phyloP scores from a whole-genome alignment of 2,888 invertebrate genomes.

The Mesorhabditis spiculigera region DNA sequence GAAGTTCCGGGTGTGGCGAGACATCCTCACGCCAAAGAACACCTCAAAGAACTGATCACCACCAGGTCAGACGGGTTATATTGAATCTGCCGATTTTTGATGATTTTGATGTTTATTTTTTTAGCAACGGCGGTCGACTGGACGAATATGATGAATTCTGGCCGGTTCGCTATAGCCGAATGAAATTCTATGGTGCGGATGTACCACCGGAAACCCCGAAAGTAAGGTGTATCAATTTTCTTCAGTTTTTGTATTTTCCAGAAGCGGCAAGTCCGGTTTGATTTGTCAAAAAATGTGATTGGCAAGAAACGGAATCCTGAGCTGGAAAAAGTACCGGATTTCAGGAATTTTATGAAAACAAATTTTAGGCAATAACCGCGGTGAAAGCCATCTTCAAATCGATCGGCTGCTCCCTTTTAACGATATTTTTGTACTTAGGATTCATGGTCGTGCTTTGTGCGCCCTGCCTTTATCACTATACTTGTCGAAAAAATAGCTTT shows the following conservation, averaged over 20 bases:
- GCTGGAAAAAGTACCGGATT: constrained; percentile 3
- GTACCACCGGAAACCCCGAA: not conserved
- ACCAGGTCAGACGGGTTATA: constrained; percentile 22
- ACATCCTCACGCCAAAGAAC: constrained; percentile 34
- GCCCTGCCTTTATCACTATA: constrained; percentile 35
- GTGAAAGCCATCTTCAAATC: constrained; percentile 9
- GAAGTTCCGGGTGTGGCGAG: constrained; percentile 26
- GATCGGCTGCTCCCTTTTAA: constrained; percentile 21
- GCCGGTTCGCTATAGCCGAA: constrained; percentile 50
- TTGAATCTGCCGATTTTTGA: not conserved
- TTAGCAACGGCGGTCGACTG: constrained; percentile 36
- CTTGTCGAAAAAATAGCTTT: constrained; percentile 47
- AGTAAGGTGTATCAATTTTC: too few relatives aligned
- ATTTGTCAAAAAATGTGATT: too few relatives aligned
- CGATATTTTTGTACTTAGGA: not conserved
- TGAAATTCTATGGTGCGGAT: constrained; percentile 27
- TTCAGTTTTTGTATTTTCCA: constrained; percentile 8
- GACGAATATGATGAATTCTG: constrained; percentile 55
- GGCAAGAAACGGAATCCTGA: constrained; percentile 10
- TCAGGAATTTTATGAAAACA: too few relatives aligned
- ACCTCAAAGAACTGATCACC: constrained; percentile 33
- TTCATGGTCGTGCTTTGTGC: not conserved
- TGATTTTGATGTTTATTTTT: not conserved
- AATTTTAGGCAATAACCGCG: too few relatives aligned
- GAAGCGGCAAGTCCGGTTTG: constrained; percentile 7